These are phyloP conservation scores for Myotis findleyi DNA, from an alignment of 2,797 vertebrate species.

Conservation along the genomic window DNA sequence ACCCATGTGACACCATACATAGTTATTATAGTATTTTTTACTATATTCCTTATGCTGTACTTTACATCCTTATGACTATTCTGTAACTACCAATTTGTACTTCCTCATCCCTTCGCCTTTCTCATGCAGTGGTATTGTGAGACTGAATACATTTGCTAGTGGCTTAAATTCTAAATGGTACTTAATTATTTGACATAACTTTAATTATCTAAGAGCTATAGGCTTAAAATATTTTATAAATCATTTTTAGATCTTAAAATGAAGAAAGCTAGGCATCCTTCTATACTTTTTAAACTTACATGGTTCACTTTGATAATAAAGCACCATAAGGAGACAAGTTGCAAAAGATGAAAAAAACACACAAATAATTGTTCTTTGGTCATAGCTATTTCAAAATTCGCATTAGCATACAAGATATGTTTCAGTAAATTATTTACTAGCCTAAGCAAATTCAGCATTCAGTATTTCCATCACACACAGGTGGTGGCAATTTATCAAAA, in stretches of 20 bases:
- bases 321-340: slow-evolving; percentile 25
- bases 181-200: slow-evolving; percentile 59
- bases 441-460: slow-evolving; percentile 65
- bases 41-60: background rate
- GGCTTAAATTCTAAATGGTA: slow-evolving; percentile 56
- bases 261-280: slow-evolving; percentile 5
- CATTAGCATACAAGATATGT: slow-evolving; percentile 56
- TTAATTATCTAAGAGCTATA: slow-evolving; percentile 61
- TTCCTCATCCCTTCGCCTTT: background rate
- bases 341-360: slow-evolving; percentile 43
- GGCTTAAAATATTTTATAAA: slow-evolving; percentile 50
- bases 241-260: slow-evolving; percentile 60
- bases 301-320: slow-evolving; percentile 61
- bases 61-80: background rate
- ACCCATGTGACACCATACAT: background rate
- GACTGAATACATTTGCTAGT: slow-evolving; percentile 57
- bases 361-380: slow-evolving; percentile 60
- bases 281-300: slow-evolving; percentile 33
- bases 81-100: background rate
- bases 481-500: slow-evolving; percentile 79
- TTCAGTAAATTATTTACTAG: slow-evolving; percentile 69
- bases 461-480: slow-evolving; percentile 65
- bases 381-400: slow-evolving; percentile 73
- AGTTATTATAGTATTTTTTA: background rate
- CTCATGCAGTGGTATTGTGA: background rate